Percentiles rank a stretch among this genome's conserved stretches.
Conservation (phyloP, 2,797 vertebrate genomes). For the Sebastes alutus region DNA sequence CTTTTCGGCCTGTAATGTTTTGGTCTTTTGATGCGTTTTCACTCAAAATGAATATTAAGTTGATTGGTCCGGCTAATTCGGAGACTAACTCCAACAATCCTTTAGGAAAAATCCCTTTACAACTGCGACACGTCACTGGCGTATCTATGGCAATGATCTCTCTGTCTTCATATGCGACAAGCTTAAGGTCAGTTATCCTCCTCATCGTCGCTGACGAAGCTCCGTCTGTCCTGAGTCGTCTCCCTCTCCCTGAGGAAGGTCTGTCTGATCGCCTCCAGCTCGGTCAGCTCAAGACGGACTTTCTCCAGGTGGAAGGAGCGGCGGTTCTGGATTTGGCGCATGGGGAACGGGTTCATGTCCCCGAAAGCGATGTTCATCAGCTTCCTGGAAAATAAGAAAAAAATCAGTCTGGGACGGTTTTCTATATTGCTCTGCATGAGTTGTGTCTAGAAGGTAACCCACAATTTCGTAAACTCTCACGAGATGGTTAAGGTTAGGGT, state of each 20-base stretch:
- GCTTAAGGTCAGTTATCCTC: constrained; percentile 84
- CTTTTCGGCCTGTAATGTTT: constrained; percentile 5
- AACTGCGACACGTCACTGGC: not conserved
- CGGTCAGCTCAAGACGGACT: constrained; percentile 94
- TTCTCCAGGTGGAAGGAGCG: constrained; percentile 95
- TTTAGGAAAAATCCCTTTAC: constrained; percentile 1
- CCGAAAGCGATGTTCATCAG: constrained; percentile 92
- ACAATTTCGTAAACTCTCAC: too few species aligned
- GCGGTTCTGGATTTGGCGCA: constrained; percentile 95
- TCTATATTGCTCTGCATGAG: not conserved
- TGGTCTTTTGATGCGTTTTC: constrained; percentile 20
- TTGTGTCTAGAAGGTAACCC: too few species aligned
- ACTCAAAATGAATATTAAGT: not conserved
- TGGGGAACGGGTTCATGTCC: constrained; percentile 97
- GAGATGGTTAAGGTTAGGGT: too few species aligned
- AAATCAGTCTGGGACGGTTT: not conserved
- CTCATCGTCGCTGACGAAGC: constrained; percentile 94
- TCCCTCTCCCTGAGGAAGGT: constrained; percentile 94
- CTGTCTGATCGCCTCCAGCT: constrained; percentile 95
- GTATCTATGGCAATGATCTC: not conserved
- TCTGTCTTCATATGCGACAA: constrained; percentile 17
- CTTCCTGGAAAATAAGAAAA: constrained; percentile 81
- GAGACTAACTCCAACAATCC: constrained; percentile 17
- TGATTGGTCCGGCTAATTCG: constrained; percentile 32
- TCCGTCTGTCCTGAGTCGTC: constrained; percentile 85